These are phyloP conservation scores for Acanthosoma haemorrhoidale DNA, from an alignment of 2,888 invertebrate genomes.

Conservation along the genomic window DNA sequence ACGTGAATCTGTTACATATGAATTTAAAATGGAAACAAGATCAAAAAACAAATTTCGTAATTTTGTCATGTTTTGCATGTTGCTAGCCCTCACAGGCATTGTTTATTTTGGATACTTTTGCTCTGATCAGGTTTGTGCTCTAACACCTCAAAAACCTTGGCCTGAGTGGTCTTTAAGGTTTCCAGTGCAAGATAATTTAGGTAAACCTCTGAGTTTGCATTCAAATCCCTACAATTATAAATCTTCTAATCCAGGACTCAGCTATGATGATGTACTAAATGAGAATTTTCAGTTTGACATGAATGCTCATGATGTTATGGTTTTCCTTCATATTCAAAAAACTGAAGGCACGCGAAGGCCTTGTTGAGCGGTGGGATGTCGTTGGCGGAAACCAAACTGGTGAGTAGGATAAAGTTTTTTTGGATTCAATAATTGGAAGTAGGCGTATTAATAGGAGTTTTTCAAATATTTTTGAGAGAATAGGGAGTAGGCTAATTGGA, in stretches of 20 bases:
- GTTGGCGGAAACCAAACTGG: too few relatives aligned
- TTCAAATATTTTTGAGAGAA: too few relatives aligned
- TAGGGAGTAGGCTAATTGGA: too few relatives aligned
- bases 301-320: slow-evolving; percentile 92
- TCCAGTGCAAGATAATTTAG: slow-evolving; percentile 50
- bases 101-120: slow-evolving; percentile 86
- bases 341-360: slow-evolving; percentile 99
- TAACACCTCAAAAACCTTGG: slow-evolving; percentile 42
- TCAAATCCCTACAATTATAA: slow-evolving; percentile 42
- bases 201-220: slow-evolving; percentile 49
- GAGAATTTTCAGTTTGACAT: slow-evolving; percentile 85
- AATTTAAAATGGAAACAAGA: slow-evolving; percentile 78
- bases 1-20: slow-evolving; percentile 66
- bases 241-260: slow-evolving; percentile 55
- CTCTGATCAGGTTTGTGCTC: slow-evolving; percentile 68
- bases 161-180: slow-evolving; percentile 43
- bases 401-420: too few relatives aligned
- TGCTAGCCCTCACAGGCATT: slow-evolving; percentile 77
- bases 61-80: slow-evolving; percentile 74
- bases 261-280: slow-evolving; percentile 80
- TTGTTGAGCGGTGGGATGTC: too few relatives aligned
- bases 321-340: slow-evolving; percentile 97
- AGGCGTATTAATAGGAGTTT: too few relatives aligned
- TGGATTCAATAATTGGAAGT: too few relatives aligned
- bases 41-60: slow-evolving; percentile 64